Evolutionary conservation across 2,113 vertebrate species (phyloP).

Genomic region (Coryphaenoides rupestris): DNA sequence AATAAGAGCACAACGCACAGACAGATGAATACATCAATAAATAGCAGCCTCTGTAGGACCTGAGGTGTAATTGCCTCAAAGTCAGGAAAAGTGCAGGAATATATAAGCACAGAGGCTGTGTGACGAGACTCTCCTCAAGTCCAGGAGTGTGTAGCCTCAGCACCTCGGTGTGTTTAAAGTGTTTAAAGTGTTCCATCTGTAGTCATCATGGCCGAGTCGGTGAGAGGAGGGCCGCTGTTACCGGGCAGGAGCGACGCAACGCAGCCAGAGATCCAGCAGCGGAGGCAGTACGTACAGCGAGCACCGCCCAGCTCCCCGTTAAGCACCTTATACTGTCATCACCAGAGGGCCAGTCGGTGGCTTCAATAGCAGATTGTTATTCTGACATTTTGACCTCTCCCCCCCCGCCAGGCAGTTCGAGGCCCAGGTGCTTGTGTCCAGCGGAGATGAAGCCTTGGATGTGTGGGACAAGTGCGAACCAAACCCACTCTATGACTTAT

Average conservation of each 20-base stretch:
- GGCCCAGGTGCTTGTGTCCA: conserved; percentile 1
- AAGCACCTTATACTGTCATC: neutral
- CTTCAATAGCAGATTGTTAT: neutral
- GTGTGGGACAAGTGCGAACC: conserved; percentile 21
- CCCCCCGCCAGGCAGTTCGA: conserved; percentile 12
- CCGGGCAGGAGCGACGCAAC: neutral
- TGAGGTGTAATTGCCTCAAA: too few relatives aligned
- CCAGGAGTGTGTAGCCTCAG: too few relatives aligned
- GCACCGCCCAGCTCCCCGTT: too few relatives aligned
- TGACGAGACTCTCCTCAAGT: too few relatives aligned
- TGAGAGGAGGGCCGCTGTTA: neutral
- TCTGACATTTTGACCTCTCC: neutral
- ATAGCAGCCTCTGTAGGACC: too few relatives aligned
- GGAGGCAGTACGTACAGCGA: neutral
- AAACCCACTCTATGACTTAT: neutral
- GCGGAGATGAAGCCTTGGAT: conserved; percentile 12
- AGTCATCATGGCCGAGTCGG: neutral
- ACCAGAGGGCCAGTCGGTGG: neutral
- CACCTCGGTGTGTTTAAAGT: too few relatives aligned
- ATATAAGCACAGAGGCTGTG: too few relatives aligned
- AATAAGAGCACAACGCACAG: too few relatives aligned
- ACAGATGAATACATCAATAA: too few relatives aligned
- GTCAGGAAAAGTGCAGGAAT: too few relatives aligned
- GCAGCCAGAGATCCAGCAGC: conserved; percentile 10
- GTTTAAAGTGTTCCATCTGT: neutral